Conservation (phyloP, 2,113 vertebrate genomes). For the Corythoichthys haematopterus region DNA sequence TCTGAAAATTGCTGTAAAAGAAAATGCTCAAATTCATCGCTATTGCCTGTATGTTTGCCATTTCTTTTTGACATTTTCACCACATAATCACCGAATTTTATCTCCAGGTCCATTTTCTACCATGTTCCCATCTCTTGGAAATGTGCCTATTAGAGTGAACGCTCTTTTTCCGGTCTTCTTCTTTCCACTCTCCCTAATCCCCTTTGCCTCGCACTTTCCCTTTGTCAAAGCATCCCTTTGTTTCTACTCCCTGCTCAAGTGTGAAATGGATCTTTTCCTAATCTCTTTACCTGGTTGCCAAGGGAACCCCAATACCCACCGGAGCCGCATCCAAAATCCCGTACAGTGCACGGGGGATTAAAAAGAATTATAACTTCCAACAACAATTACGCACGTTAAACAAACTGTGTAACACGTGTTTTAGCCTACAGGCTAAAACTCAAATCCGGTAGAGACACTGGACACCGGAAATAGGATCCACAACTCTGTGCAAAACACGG, state of each 20-base stretch:
- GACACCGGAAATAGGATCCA: conserved; percentile 45
- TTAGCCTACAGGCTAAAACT: conserved; percentile 2
- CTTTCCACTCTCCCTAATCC: conserved; percentile 40
- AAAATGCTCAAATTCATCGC: conserved; percentile 3
- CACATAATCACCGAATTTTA: conserved; percentile 31
- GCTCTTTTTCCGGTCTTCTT: conserved; percentile 49
- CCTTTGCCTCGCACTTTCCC: conserved; percentile 52
- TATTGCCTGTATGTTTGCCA: not conserved
- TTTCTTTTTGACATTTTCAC: conserved; percentile 35
- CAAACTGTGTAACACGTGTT: not conserved
- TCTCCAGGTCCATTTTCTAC: conserved; percentile 31
- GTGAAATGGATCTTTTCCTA: conserved; percentile 68
- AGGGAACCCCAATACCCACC: conserved; percentile 65
- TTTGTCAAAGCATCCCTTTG: conserved; percentile 61
- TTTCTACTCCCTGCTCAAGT: conserved; percentile 60
- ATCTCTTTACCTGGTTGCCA: conserved; percentile 74
- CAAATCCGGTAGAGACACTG: conserved; percentile 25
- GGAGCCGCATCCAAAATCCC: conserved; percentile 47
- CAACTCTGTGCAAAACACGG: conserved; percentile 30
- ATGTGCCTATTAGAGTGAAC: conserved; percentile 21
- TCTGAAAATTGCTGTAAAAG: not conserved
- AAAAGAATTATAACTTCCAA: not conserved
- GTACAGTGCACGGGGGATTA: conserved; percentile 30
- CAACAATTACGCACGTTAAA: not conserved
- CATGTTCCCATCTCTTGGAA: conserved; percentile 38